phyloP scores from a whole-genome alignment of 2,113 vertebrate species.

The Microtus montanus region DNA sequence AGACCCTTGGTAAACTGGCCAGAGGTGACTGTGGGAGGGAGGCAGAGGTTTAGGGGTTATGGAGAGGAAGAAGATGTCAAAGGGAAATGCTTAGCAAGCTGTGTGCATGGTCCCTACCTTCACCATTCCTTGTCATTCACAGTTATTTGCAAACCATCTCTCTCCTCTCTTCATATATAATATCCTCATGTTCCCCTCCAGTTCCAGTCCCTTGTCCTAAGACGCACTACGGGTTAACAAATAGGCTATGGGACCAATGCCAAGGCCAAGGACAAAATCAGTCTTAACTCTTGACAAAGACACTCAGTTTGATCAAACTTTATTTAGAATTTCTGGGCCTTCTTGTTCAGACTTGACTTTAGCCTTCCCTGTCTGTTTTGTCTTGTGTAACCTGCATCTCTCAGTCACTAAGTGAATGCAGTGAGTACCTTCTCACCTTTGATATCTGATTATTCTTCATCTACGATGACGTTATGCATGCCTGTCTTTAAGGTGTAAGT shows the following conservation, averaged over 20 bases:
- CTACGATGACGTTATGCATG: not conserved
- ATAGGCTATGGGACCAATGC: not conserved
- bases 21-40: not conserved
- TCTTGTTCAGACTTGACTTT: not conserved
- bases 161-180: not conserved
- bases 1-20: not conserved
- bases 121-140: not conserved
- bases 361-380: not conserved
- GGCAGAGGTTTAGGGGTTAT: not conserved
- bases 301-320: not conserved
- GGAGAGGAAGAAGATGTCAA: fast-evolving
- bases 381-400: not conserved
- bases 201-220: not conserved
- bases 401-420: no score
- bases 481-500: not conserved
- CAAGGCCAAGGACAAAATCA: not conserved
- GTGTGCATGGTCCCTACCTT: not conserved
- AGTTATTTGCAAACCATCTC: not conserved
- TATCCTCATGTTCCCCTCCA: not conserved
- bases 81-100: no score
- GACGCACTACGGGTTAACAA: fast-evolving
- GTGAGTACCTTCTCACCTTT: not conserved
- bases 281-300: not conserved
- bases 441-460: not conserved
- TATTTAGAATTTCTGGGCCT: not conserved